Conservation (phyloP, 2,797 vertebrate genomes). For the Tokudaia muenninki region DNA sequence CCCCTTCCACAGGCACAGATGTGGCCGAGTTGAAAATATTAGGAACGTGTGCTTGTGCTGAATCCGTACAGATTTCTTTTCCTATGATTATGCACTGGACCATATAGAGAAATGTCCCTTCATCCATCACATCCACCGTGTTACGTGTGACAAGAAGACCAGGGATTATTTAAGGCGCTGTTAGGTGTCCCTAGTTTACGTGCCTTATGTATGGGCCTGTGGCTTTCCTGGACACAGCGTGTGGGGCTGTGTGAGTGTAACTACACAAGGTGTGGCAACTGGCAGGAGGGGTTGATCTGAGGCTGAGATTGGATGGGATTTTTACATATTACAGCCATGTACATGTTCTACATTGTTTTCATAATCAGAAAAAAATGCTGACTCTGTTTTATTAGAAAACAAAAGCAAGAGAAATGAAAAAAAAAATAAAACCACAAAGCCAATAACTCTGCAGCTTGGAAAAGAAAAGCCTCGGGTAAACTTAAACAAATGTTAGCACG, state of each 20-base stretch:
- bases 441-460: background rate
- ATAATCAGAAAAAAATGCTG: conserved; percentile 41
- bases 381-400: background rate
- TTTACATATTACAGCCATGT: background rate
- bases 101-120: background rate
- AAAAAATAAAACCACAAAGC: conserved; percentile 17
- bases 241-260: too few relatives aligned
- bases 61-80: background rate
- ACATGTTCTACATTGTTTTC: background rate
- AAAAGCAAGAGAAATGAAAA: conserved; percentile 27
- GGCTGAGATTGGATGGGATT: background rate
- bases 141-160: background rate
- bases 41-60: background rate
- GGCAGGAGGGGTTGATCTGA: background rate
- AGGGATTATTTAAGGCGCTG: background rate
- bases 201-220: background rate
- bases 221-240: rapidly evolving
- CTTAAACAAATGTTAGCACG: background rate
- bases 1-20: background rate
- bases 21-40: background rate
- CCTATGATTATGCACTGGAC: background rate
- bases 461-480: conserved; percentile 27
- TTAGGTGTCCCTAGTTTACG: background rate
- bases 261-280: background rate
- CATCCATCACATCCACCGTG: too few relatives aligned